These are phyloP conservation scores for Habrosyne pyritoides DNA, from an alignment of 2,888 invertebrate genomes.

Conservation along the genomic window DNA sequence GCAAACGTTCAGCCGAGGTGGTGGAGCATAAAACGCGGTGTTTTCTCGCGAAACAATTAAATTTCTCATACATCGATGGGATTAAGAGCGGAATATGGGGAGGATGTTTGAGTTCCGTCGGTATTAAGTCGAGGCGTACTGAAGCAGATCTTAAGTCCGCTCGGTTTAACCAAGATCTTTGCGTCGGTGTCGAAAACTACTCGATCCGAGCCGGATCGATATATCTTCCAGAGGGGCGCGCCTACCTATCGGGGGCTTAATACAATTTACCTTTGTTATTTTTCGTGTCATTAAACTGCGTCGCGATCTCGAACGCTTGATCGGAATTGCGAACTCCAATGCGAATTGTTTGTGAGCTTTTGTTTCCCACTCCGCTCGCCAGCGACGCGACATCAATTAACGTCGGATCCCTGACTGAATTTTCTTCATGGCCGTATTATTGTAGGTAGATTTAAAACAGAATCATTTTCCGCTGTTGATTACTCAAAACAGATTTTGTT, in stretches of 20 bases:
- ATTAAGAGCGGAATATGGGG: conserved; percentile 60
- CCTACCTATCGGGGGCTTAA: conserved; percentile 76
- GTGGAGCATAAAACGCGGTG: conserved; percentile 63
- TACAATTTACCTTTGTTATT: conserved; percentile 84
- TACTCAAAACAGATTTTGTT: conserved; percentile 43
- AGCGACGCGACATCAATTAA: conserved; percentile 82
- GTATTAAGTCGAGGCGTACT: conserved; percentile 56
- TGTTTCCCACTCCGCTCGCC: conserved; percentile 77
- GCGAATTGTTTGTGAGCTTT: conserved; percentile 83
- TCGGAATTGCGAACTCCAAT: conserved; percentile 81
- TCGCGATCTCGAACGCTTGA: conserved; percentile 80
- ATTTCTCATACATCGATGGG: conserved; percentile 72
- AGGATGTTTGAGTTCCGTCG: conserved; percentile 38
- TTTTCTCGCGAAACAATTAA: conserved; percentile 79
- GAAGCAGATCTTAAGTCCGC: conserved; percentile 68
- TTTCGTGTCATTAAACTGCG: conserved; percentile 84
- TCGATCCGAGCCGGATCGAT: conserved; percentile 68
- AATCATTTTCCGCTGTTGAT: conserved; percentile 56
- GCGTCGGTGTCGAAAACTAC: conserved; percentile 58
- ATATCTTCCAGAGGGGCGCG: conserved; percentile 64
- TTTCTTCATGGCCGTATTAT: conserved; percentile 72
- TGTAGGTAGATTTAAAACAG: conserved; percentile 66
- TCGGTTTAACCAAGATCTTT: conserved; percentile 67
- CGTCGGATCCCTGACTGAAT: conserved; percentile 74
- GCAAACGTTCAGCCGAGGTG: conserved; percentile 59